Percentiles rank a stretch among this genome's conserved stretches.
Conservation (phyloP, 2,888 invertebrate species). For the Sarcophaga carnaria region DNA sequence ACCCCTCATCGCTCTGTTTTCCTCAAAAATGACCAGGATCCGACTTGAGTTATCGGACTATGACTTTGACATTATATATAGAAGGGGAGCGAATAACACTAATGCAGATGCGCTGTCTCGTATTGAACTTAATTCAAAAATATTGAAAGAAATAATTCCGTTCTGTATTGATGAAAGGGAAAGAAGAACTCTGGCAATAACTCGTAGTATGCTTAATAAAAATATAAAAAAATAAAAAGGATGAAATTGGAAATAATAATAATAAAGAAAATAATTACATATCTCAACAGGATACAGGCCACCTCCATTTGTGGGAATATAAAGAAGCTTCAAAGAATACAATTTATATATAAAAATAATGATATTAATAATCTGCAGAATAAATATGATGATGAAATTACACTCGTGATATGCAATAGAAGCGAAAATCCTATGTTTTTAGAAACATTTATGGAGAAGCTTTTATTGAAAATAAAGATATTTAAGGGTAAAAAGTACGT, state of each 20-base stretch:
- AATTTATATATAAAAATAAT: conserved; percentile 1
- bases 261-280: not conserved
- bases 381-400: not conserved
- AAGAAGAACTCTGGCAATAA: not conserved
- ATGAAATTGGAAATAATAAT: not conserved
- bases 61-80: not conserved
- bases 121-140: too few relatives aligned
- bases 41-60: conserved; percentile 6
- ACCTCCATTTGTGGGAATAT: conserved; percentile 8
- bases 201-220: not conserved
- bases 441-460: conserved; percentile 4
- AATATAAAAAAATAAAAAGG: not conserved
- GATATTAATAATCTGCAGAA: too few relatives aligned
- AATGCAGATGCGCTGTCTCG: conserved; percentile 3
- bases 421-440: not conserved
- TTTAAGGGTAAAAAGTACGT: not conserved
- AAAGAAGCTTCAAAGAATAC: conserved; percentile 1
- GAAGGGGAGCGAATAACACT: conserved; percentile 45
- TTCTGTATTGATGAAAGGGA: not conserved
- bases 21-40: not conserved
- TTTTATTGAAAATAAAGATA: not conserved
- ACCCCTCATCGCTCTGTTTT: conserved; percentile 67
- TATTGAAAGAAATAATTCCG: too few relatives aligned
- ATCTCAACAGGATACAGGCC: not conserved
- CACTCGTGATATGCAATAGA: too few relatives aligned